phyloP scores from a whole-genome alignment of 1,140 invertebrate genomes.

The Elymnias hypermnestra region DNA sequence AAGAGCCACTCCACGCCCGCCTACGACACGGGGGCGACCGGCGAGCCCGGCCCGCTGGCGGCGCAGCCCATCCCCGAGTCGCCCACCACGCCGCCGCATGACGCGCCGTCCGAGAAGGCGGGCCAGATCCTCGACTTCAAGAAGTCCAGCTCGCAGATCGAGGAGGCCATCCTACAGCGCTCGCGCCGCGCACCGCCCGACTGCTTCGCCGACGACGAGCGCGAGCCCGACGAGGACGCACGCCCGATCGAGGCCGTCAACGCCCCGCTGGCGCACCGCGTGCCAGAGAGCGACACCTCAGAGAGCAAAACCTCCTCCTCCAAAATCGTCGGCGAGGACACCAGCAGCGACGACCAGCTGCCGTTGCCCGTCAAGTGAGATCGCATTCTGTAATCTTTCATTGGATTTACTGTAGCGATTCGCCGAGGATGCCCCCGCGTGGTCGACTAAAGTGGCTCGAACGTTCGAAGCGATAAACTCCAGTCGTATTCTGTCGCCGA shows the following conservation, averaged over 20 bases:
- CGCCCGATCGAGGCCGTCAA: constrained; percentile 18
- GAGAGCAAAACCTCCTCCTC: background rate
- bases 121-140: constrained; percentile 60
- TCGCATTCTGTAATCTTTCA: too few relatives aligned
- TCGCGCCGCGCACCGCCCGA: constrained; percentile 27
- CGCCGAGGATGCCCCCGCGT: too few relatives aligned
- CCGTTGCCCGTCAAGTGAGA: constrained; percentile 16
- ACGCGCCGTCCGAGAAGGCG: constrained; percentile 39
- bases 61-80: constrained; percentile 57
- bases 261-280: too few relatives aligned
- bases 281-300: constrained; percentile 5
- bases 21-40: constrained; percentile 78
- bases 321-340: constrained; percentile 1
- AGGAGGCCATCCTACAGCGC: constrained; percentile 52
- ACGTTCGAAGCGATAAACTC: too few relatives aligned
- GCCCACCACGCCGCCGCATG: constrained; percentile 44
- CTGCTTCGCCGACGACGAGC: constrained; percentile 3
- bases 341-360: constrained; percentile 13
- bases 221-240: constrained; percentile 9
- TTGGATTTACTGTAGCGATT: too few relatives aligned
- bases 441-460: too few relatives aligned
- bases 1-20: constrained; percentile 87
- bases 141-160: constrained; percentile 57
- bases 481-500: too few relatives aligned
- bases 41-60: constrained; percentile 31